Evolutionary conservation across 1,140 invertebrate genomes (phyloP).

Genomic region (Hycleus cichorii): DNA sequence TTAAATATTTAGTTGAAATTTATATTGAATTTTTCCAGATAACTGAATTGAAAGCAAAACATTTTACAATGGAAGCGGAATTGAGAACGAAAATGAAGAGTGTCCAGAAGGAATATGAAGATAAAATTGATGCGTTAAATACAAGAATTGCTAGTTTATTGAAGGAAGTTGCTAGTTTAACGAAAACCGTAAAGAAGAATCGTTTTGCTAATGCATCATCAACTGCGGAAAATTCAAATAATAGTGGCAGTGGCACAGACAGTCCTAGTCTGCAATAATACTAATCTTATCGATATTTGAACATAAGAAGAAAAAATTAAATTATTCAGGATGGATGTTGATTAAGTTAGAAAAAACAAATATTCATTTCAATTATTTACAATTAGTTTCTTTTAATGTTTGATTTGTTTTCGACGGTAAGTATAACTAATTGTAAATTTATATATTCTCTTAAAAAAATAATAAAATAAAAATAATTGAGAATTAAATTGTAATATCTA

Average conservation of each 20-base stretch:
- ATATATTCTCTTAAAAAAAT: too few relatives aligned
- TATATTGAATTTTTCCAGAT: slow-evolving; percentile 52
- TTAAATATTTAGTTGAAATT: not conserved
- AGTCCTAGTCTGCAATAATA: slow-evolving; percentile 54
- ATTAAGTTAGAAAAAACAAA: not conserved
- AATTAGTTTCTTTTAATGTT: too few relatives aligned
- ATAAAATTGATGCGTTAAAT: slow-evolving; percentile 70
- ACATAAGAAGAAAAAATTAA: not conserved
- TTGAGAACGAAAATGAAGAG: slow-evolving; percentile 76
- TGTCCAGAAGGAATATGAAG: slow-evolving; percentile 71
- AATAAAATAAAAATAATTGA: too few relatives aligned
- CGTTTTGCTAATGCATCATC: slow-evolving; percentile 24
- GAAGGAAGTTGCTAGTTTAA: slow-evolving; percentile 77
- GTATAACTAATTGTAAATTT: too few relatives aligned
- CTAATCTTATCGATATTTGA: not conserved
- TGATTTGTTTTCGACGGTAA: too few relatives aligned
- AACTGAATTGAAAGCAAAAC: slow-evolving; percentile 86
- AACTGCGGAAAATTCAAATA: slow-evolving; percentile 49
- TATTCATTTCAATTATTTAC: too few relatives aligned
- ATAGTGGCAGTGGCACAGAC: slow-evolving; percentile 68
- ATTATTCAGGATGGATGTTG: not conserved
- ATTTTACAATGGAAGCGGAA: slow-evolving; percentile 81
- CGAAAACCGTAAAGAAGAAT: slow-evolving; percentile 62
- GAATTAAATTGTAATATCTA: too few relatives aligned
- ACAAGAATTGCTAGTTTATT: slow-evolving; percentile 67